A percentile compares a stretch with the other conserved stretches of the same genome.
Conservation (phyloP, 2,888 invertebrate species). For the Drosophila borealis region DNA sequence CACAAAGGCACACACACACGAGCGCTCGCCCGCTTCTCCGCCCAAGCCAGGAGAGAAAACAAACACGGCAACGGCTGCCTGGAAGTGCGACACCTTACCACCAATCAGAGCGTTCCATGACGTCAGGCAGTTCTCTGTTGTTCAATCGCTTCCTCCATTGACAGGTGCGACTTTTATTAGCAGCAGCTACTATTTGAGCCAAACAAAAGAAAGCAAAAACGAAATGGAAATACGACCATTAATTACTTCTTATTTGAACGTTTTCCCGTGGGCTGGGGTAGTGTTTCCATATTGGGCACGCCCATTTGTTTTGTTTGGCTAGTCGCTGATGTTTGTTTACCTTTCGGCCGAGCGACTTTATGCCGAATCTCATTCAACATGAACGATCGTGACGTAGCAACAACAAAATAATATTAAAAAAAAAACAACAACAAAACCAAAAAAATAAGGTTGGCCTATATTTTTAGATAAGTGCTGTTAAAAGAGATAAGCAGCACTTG, state of each 20-base stretch:
- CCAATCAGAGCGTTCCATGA: slow-evolving; percentile 60
- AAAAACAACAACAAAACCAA: neutral
- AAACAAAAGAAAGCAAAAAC: slow-evolving; percentile 72
- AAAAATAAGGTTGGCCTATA: slow-evolving; percentile 35
- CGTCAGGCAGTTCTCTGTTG: slow-evolving; percentile 29
- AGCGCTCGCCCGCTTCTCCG: slow-evolving; percentile 34
- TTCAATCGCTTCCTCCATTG: slow-evolving; percentile 53
- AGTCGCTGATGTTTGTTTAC: slow-evolving; percentile 70
- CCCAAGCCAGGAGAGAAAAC: slow-evolving; percentile 52
- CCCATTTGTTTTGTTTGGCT: slow-evolving; percentile 77
- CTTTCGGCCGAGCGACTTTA: slow-evolving; percentile 49
- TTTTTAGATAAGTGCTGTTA: slow-evolving; percentile 22
- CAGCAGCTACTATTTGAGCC: slow-evolving; percentile 41
- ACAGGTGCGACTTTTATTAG: slow-evolving; percentile 75
- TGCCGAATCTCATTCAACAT: slow-evolving; percentile 33
- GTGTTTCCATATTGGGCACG: slow-evolving; percentile 61
- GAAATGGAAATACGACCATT: slow-evolving; percentile 74
- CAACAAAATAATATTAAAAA: slow-evolving; percentile 16
- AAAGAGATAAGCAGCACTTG: slow-evolving; percentile 14
- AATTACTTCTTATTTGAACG: slow-evolving; percentile 64
- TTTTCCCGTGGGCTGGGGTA: slow-evolving; percentile 53
- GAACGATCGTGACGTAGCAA: slow-evolving; percentile 41
- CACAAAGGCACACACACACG: neutral
- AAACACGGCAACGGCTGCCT: slow-evolving; percentile 37
- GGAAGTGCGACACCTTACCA: slow-evolving; percentile 45